Base-by-base conservation (phyloP, 2,797 vertebrate species). In the Halcyon leucocephala region DNA sequence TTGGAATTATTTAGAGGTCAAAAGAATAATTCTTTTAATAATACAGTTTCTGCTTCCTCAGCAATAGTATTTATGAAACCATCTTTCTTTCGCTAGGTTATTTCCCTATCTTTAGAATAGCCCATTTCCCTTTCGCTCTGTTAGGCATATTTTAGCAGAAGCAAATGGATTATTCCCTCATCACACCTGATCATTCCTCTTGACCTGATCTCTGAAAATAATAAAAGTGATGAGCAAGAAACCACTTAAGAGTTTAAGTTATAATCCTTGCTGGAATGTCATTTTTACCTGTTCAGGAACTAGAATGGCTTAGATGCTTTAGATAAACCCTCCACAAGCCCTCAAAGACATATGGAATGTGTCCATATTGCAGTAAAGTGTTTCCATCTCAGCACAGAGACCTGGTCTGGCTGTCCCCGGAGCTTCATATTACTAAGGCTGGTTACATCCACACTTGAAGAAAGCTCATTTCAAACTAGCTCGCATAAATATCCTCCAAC, bases 1-100 rank as follows among this genome's bases (percentile, higher is more conserved):
- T 90, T 73, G 79, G 86, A 95, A 96, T 97, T 97, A 95, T 97
- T 96, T 95, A 96, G 96, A 96, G 95, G 96, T 97, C 96, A 96
- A 95, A 97, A 95, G 90, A 97, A 96, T 95, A 97, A 97, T 97
- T 96, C 86, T 95, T 95, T 91, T 94, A 96, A 96, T 97, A 97
- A 96, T 89, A 84, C 35, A 48, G 42, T 78, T 97, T 95, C 95
- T 96, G 95, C 95, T 96, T 89, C 82, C 71, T 97, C 95, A 96
- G 95, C 96, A 95, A 35, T 55, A 90, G 90, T 91, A 96, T 95
- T 97, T 95, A 95, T 96, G 94, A 97, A 96, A 81, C 93, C 94
- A 96, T 96, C 86, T 93, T 95, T 97, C 95, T 93, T 97, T 94
- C 90, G 48, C 81, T 78, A 60, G 52, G 78, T 66, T 96, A 95